These are phyloP conservation scores for Riptortus pedestris DNA, from an alignment of 1,140 invertebrate genomes.

Conservation along the genomic window DNA sequence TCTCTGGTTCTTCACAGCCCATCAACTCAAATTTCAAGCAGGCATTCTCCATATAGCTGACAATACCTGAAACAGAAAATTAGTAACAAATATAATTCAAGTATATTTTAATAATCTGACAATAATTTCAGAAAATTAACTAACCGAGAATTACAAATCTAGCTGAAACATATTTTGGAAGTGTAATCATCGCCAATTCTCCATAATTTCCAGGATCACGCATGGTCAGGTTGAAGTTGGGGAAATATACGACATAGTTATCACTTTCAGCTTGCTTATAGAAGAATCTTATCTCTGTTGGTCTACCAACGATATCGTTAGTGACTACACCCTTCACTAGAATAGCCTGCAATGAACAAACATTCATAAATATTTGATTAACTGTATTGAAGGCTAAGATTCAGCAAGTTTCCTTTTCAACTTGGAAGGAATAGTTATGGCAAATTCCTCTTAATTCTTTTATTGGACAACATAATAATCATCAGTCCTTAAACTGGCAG, in stretches of 20 bases:
- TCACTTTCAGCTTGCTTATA: constrained; percentile 88
- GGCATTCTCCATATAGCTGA: constrained; percentile 92
- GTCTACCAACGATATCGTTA: constrained; percentile 85
- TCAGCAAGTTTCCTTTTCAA: no score
- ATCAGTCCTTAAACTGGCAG: no score
- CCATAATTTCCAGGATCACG: constrained; percentile 88
- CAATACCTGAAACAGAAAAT: constrained; percentile 52
- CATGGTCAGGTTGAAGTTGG: constrained; percentile 88
- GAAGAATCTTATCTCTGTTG: constrained; percentile 92
- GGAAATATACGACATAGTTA: constrained; percentile 93
- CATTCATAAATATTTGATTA: not conserved
- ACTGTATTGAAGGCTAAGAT: no score
- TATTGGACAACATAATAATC: no score
- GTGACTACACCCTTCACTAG: constrained; percentile 88
- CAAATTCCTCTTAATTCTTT: no score
- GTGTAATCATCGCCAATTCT: constrained; percentile 86
- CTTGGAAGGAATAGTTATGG: no score
- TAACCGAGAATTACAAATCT: constrained; percentile 77
- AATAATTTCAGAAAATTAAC: no score
- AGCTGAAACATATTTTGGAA: constrained; percentile 86
- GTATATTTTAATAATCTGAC: not conserved
- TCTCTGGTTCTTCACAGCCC: constrained; percentile 78
- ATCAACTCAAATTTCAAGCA: constrained; percentile 93
- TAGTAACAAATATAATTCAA: no score
- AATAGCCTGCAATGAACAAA: constrained; percentile 47